Percentiles rank a stretch among this genome's conserved stretches.
phyloP scores from a whole-genome alignment of 2,797 vertebrate genomes.

The Peromyscus aztecus region DNA sequence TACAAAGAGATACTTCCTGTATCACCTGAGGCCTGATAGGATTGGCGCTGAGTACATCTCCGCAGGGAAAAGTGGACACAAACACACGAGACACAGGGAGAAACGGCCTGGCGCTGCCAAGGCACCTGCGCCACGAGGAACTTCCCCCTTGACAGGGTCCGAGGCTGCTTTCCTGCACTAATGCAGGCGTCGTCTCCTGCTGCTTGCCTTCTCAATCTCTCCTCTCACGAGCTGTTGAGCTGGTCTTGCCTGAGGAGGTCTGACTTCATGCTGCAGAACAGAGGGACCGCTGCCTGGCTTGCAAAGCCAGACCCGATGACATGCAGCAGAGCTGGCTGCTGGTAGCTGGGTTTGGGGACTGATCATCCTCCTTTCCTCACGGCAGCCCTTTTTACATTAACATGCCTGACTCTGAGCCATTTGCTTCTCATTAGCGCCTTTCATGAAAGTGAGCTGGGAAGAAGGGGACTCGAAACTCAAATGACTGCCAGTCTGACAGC shows the following conservation, averaged over 20 bases:
- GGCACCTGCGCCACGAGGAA: rapidly evolving
- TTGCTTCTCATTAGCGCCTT: constrained; percentile 72
- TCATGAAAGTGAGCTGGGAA: constrained; percentile 17
- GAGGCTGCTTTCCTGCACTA: neutral
- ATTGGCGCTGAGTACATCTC: neutral
- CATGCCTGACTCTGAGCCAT: constrained; percentile 36
- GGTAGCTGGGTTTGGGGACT: neutral
- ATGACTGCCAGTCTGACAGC: constrained; percentile 35
- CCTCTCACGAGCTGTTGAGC: neutral
- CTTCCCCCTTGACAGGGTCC: neutral
- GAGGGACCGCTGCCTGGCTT: neutral
- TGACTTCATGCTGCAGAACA: neutral
- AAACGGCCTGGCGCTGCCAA: rapidly evolving
- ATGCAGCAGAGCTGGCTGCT: constrained; percentile 21
- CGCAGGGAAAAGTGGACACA: neutral
- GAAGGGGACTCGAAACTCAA: constrained; percentile 63
- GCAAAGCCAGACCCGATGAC: neutral
- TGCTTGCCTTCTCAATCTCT: neutral
- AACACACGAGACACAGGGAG: neutral
- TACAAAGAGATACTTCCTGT: neutral
- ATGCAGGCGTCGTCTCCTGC: neutral
- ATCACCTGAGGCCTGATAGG: constrained; percentile 20
- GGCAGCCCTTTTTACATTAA: neutral
- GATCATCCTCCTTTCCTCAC: neutral
- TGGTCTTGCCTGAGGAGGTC: neutral